A percentile compares a stretch with the other conserved stretches of the same genome.
Conservation (phyloP, 2,797 vertebrate species). For the Thripadectes ignobilis region DNA sequence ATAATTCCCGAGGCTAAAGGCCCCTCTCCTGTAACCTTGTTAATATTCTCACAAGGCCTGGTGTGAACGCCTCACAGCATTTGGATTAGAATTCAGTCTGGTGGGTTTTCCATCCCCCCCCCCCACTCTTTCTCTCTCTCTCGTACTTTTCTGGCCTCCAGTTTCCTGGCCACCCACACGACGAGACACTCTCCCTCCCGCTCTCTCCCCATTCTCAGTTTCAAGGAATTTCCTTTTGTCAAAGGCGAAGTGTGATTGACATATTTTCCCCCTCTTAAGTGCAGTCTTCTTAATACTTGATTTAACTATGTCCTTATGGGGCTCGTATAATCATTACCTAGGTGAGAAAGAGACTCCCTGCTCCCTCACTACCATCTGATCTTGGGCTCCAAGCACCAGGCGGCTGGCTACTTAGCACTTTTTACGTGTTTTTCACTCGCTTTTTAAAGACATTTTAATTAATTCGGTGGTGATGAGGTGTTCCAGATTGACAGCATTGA, state of each 20-base stretch:
- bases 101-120: conserved; percentile 31
- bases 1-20: conserved; percentile 90
- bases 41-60: conserved; percentile 86
- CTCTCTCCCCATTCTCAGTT: conserved; percentile 79
- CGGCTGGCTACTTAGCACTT: not conserved
- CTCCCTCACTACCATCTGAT: not conserved
- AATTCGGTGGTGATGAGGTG: conserved; percentile 16
- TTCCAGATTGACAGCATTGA: conserved; percentile 1
- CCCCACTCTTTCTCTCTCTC: conserved; percentile 65
- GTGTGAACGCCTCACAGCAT: conserved; percentile 81
- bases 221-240: conserved; percentile 86
- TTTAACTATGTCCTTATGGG: conserved; percentile 83
- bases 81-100: conserved; percentile 82
- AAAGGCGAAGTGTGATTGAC: conserved; percentile 84
- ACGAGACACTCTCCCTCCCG: conserved; percentile 78
- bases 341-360: conserved; percentile 69
- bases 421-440: conserved; percentile 2
- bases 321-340: conserved; percentile 71
- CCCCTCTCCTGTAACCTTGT: conserved; percentile 84
- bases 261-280: conserved; percentile 79
- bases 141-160: conserved; percentile 80
- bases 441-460: conserved; percentile 17
- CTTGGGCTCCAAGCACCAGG: not conserved
- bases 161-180: conserved; percentile 91
- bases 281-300: conserved; percentile 75